Conservation (phyloP, 2,113 vertebrate genomes). For the Tor tambroides region DNA sequence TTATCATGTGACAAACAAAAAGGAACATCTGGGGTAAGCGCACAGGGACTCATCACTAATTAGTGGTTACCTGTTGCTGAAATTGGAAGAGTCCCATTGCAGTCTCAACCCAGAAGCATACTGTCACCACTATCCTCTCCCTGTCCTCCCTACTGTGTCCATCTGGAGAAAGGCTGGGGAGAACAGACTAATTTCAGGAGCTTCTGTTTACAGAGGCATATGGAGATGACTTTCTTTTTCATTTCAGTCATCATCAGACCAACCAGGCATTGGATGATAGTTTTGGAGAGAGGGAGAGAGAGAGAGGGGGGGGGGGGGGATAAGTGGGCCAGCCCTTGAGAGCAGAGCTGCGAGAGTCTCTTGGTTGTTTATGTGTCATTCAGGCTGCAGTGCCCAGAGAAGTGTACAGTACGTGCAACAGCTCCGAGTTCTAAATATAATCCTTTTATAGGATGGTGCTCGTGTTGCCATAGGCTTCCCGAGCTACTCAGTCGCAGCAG, state of each 20-base stretch:
- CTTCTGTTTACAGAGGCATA: slow-evolving; percentile 35
- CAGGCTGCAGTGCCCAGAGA: background rate
- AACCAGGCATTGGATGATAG: slow-evolving; percentile 5
- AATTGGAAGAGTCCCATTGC: slow-evolving; percentile 32
- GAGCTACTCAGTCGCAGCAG: slow-evolving; percentile 24
- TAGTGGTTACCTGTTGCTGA: slow-evolving; percentile 42
- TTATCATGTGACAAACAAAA: slow-evolving; percentile 7
- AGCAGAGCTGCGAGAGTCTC: background rate
- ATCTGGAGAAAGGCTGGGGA: slow-evolving; percentile 32
- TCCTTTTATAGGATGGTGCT: slow-evolving; percentile 44
- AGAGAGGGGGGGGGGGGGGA: background rate
- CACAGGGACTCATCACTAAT: slow-evolving; percentile 22
- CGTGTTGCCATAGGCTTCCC: background rate
- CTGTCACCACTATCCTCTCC: background rate
- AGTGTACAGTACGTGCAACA: slow-evolving; percentile 33
- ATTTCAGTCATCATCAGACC: slow-evolving; percentile 35
- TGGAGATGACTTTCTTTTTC: slow-evolving; percentile 42
- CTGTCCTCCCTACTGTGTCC: slow-evolving; percentile 41
- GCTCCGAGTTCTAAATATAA: slow-evolving; percentile 44
- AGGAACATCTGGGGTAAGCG: slow-evolving; percentile 32
- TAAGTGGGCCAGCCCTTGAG: background rate
- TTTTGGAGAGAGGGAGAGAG: background rate
- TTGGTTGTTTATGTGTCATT: slow-evolving; percentile 22
- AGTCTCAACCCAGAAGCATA: background rate
- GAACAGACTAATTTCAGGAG: slow-evolving; percentile 6